These are phyloP conservation scores for Chelonoidis abingdonii DNA, from an alignment of 2,113 vertebrate genomes.

Conservation along the genomic window DNA sequence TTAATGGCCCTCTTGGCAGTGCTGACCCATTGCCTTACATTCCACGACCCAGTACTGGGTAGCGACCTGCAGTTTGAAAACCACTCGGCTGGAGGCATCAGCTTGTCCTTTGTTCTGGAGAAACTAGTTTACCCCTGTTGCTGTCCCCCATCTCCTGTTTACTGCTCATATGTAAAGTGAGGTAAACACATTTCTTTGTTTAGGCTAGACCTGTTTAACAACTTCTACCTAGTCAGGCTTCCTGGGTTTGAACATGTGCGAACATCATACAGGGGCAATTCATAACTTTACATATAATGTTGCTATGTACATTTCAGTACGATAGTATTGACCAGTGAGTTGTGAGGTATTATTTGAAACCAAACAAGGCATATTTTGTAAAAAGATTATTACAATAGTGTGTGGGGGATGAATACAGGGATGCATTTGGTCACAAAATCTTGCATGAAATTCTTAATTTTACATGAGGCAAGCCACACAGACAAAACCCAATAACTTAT, in stretches of 20 bases:
- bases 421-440: not conserved
- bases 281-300: not conserved
- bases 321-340: not conserved
- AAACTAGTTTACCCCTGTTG: not conserved
- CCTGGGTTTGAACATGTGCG: not conserved
- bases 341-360: no score
- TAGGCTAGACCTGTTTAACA: not conserved
- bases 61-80: no score
- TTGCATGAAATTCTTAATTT: constrained; percentile 1
- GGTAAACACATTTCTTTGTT: not conserved
- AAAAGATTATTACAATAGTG: not conserved
- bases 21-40: no score
- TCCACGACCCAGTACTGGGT: no score
- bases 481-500: not conserved
- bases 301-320: not conserved
- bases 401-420: not conserved
- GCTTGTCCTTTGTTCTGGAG: not conserved
- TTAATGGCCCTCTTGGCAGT: no score
- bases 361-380: not conserved
- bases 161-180: not conserved
- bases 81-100: not conserved
- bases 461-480: constrained; percentile 1
- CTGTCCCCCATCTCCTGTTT: not conserved
- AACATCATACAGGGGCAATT: not conserved
- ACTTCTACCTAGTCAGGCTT: not conserved